Conservation (phyloP, 2,888 invertebrate species). For the Hermaeophaga mercurialis region DNA sequence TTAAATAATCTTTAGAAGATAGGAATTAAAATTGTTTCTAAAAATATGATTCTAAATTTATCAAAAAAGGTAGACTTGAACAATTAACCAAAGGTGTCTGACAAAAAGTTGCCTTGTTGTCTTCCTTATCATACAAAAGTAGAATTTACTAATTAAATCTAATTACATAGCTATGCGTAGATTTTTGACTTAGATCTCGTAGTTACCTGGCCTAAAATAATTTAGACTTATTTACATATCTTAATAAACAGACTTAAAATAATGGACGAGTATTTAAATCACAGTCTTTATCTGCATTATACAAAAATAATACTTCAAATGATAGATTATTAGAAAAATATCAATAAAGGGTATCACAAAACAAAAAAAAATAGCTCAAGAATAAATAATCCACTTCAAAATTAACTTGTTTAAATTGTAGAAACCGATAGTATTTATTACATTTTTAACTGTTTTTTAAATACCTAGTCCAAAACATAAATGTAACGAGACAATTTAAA, state of each 20-base stretch:
- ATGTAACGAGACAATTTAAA: conserved; percentile 37
- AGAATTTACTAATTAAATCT: conserved; percentile 28
- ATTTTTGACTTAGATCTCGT: conserved; percentile 31
- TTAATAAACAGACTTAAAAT: conserved; percentile 31
- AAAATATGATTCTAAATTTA: conserved; percentile 4
- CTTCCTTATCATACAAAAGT: conserved; percentile 47
- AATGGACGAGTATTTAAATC: conserved; percentile 3
- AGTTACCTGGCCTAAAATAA: conserved; percentile 42
- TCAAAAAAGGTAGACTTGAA: conserved; percentile 28
- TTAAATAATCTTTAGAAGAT: too few relatives aligned
- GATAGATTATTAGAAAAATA: too few relatives aligned
- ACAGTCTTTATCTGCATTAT: too few relatives aligned
- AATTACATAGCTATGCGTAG: conserved; percentile 33
- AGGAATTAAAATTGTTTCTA: conserved; percentile 21
- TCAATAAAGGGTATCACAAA: too few relatives aligned
- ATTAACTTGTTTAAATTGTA: too few relatives aligned
- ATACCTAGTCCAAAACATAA: conserved; percentile 4
- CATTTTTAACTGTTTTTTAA: not conserved
- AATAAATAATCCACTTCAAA: too few relatives aligned
- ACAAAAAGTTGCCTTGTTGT: conserved; percentile 53
- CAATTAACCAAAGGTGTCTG: conserved; percentile 32
- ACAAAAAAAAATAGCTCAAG: too few relatives aligned
- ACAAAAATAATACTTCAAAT: too few relatives aligned
- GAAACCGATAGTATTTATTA: too few relatives aligned
- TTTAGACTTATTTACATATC: conserved; percentile 38